These are phyloP conservation scores for Erebia ligea DNA, from an alignment of 2,888 invertebrate species.

Conservation along the genomic window DNA sequence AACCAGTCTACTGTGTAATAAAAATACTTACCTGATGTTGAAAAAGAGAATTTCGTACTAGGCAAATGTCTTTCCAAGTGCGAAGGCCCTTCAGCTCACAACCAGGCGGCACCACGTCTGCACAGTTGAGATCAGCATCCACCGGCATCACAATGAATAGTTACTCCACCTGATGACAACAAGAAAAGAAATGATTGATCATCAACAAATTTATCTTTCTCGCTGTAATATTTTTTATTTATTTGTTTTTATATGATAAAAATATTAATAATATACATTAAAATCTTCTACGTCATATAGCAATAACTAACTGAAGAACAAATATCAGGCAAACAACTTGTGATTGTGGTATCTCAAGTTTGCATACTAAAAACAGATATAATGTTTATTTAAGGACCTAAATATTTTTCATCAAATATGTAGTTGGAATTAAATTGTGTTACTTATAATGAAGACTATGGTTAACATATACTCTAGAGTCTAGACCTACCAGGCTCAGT, in stretches of 20 bases:
- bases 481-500: no score
- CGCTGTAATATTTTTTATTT: background rate
- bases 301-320: background rate
- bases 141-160: constrained; percentile 84
- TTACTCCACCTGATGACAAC: constrained; percentile 71
- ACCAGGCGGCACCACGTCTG: constrained; percentile 82
- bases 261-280: no score
- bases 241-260: background rate
- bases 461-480: no score
- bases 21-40: constrained; percentile 75
- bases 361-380: no score
- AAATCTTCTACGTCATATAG: no score
- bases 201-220: background rate
- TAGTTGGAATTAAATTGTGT: no score
- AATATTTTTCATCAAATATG: no score
- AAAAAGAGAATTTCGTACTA: constrained; percentile 80
- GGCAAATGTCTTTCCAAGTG: constrained; percentile 82
- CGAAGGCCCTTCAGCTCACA: constrained; percentile 81
- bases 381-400: no score
- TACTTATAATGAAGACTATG: no score
- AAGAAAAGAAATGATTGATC: background rate
- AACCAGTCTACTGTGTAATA: no score
- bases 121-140: constrained; percentile 82
- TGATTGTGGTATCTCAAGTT: background rate
- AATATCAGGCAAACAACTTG: constrained; percentile 21